phyloP scores from a whole-genome alignment of 2,888 invertebrate genomes.

The Ashinkailepas kermadecensis region DNA sequence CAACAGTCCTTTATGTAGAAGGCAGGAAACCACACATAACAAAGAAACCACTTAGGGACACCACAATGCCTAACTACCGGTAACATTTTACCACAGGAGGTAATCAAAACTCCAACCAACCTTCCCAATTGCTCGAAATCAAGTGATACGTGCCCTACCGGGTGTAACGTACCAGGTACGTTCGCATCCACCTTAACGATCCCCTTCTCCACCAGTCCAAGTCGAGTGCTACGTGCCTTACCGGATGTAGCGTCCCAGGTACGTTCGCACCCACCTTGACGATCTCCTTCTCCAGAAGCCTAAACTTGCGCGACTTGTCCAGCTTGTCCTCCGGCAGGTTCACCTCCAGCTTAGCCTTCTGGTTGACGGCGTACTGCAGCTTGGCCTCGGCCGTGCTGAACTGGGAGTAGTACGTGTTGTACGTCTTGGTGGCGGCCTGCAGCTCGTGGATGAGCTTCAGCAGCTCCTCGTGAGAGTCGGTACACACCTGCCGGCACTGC shows the following conservation, averaged over 20 bases:
- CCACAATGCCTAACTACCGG: background rate
- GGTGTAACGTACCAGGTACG: too few relatives aligned
- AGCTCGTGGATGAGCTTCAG: conserved; percentile 82
- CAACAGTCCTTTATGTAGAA: too few relatives aligned
- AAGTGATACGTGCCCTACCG: too few relatives aligned
- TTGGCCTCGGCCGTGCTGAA: conserved; percentile 79
- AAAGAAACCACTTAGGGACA: background rate
- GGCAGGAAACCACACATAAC: background rate
- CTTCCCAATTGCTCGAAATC: too few relatives aligned
- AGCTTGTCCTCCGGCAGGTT: conserved; percentile 58
- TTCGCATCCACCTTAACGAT: too few relatives aligned
- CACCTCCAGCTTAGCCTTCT: conserved; percentile 60
- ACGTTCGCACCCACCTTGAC: conserved; percentile 58
- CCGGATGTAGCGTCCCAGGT: too few relatives aligned
- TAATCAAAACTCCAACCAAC: too few relatives aligned
- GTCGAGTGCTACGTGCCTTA: too few relatives aligned
- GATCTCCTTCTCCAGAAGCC: conserved; percentile 81
- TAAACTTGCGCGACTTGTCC: conserved; percentile 70
- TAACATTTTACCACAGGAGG: too few relatives aligned
- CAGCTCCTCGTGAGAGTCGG: conserved; percentile 89
- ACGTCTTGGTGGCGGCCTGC: conserved; percentile 88
- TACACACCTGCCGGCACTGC: conserved; percentile 74
- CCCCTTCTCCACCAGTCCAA: too few relatives aligned
- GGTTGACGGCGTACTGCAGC: conserved; percentile 60
- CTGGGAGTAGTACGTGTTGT: conserved; percentile 79